Percentiles rank a stretch among this genome's conserved stretches.
These are phyloP conservation scores for Meteorus colon DNA, from an alignment of 2,888 invertebrate genomes.

Conservation along the genomic window DNA sequence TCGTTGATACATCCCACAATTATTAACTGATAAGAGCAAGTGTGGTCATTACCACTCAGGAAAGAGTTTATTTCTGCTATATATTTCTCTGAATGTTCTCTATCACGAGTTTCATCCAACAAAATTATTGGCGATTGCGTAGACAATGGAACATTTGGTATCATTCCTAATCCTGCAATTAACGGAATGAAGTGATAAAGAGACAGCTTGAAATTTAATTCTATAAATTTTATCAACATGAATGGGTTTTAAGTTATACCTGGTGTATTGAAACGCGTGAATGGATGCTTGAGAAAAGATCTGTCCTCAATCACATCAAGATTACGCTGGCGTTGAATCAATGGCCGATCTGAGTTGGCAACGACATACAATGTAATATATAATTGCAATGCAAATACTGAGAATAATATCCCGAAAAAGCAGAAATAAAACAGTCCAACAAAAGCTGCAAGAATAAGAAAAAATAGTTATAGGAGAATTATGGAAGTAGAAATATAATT, in stretches of 20 bases:
- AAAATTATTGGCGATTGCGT: slow-evolving; percentile 59
- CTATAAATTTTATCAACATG: neutral
- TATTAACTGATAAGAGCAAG: neutral
- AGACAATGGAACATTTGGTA: slow-evolving; percentile 57
- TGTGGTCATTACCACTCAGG: slow-evolving; percentile 54
- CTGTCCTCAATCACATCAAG: slow-evolving; percentile 21
- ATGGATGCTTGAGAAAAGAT: slow-evolving; percentile 44
- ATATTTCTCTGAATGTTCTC: slow-evolving; percentile 52
- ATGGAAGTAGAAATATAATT: neutral
- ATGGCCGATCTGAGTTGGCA: slow-evolving; percentile 58
- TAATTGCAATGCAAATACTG: slow-evolving; percentile 62
- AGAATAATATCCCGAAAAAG: slow-evolving; percentile 62
- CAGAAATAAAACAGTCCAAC: slow-evolving; percentile 63
- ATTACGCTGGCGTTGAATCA: slow-evolving; percentile 48
- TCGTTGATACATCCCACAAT: no score
- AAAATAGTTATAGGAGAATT: neutral
- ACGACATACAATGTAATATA: slow-evolving; percentile 60
- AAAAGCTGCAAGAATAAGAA: slow-evolving; percentile 43
- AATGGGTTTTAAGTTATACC: slow-evolving; percentile 48
- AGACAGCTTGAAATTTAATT: neutral
- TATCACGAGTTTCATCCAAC: slow-evolving; percentile 50
- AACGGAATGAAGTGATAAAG: neutral
- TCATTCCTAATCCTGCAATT: slow-evolving; percentile 58
- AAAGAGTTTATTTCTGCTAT: slow-evolving; percentile 55
- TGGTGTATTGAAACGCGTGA: slow-evolving; percentile 54